These are phyloP conservation scores for Sinocyclocheilus grahami DNA, from an alignment of 2,113 vertebrate species.

Conservation along the genomic window DNA sequence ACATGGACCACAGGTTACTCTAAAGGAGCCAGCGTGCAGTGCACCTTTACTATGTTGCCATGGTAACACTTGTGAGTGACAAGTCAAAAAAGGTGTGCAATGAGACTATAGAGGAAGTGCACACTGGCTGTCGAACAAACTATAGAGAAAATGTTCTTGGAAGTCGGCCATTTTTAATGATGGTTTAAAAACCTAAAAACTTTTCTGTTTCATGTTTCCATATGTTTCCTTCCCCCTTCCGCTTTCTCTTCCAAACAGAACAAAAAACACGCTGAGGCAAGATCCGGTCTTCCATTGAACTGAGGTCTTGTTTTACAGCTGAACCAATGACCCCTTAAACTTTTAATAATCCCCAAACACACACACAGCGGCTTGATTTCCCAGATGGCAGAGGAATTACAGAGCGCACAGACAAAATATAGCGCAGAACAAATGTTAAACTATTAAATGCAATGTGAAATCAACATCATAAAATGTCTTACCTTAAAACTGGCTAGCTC, in stretches of 20 bases:
- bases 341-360: conserved; percentile 19
- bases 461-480: background rate
- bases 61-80: background rate
- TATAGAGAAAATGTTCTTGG: background rate
- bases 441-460: background rate
- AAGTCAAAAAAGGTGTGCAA: background rate
- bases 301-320: conserved; percentile 25
- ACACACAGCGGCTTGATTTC: background rate
- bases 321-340: conserved; percentile 8
- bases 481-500: conserved; percentile 80
- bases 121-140: background rate
- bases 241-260: background rate
- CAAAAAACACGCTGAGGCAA: background rate
- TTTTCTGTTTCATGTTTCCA: background rate
- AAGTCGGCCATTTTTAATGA: background rate
- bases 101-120: background rate
- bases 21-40: background rate
- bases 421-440: background rate
- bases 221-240: background rate
- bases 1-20: background rate
- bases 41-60: background rate
- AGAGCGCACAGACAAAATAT: background rate
- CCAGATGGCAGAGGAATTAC: background rate
- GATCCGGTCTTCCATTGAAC: background rate
- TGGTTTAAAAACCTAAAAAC: background rate